phyloP scores from a whole-genome alignment of 1,140 invertebrate genomes.

The Samia ricini region DNA sequence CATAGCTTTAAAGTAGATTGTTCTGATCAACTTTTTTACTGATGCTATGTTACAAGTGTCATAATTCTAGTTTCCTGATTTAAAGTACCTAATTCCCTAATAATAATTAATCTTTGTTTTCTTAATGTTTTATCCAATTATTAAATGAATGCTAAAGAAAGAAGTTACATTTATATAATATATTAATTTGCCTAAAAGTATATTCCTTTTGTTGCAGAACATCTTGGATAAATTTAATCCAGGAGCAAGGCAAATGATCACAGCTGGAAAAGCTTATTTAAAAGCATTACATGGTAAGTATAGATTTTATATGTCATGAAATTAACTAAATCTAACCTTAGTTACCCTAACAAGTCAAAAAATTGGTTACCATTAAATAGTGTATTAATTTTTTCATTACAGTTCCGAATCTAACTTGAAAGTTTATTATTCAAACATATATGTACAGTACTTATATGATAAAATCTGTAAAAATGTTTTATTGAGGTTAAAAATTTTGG shows the following conservation, averaged over 20 bases:
- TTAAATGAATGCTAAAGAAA: no score
- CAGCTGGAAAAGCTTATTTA: constrained; percentile 93
- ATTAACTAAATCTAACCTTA: not conserved
- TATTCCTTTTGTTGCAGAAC: constrained; percentile 85
- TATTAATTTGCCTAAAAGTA: not conserved
- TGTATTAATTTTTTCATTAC: not conserved
- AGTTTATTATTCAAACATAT: not conserved
- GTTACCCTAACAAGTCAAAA: not conserved
- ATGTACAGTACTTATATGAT: no score
- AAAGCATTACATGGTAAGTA: constrained; percentile 94
- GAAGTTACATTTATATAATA: not conserved
- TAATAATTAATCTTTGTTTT: no score
- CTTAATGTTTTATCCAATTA: no score
- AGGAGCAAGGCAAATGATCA: constrained; percentile 93
- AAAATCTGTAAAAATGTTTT: no score
- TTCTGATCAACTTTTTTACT: no score
- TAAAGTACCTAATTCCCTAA: no score
- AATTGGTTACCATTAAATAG: not conserved
- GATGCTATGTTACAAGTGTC: no score
- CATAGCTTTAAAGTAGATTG: no score
- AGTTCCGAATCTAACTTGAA: not conserved
- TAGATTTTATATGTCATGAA: not conserved
- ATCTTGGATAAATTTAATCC: constrained; percentile 97
- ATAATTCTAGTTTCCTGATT: no score
- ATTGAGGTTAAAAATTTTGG: no score